A percentile compares a stretch with the other conserved stretches of the same genome.
Evolutionary conservation across 2,113 vertebrate genomes (phyloP).

Genomic region (Condylura cristata): DNA sequence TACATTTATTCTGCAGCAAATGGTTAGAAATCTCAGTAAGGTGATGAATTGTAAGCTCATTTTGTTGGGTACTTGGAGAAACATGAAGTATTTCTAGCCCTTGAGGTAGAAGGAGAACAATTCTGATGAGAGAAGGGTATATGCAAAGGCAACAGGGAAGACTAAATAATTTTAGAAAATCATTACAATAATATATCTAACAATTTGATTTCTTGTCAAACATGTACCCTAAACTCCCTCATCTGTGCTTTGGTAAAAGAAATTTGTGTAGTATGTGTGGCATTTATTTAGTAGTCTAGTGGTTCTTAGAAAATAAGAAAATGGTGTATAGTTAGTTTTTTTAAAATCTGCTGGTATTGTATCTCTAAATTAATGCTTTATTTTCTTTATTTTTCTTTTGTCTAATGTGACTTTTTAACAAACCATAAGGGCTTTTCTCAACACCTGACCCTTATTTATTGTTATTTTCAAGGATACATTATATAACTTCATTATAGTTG

Average conservation of each 20-base stretch:
- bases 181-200: neutral
- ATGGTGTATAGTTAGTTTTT: neutral
- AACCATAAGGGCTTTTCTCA: neutral
- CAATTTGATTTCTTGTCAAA: neutral
- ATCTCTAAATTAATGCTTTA: neutral
- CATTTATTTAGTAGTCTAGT: neutral
- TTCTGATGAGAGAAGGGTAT: neutral
- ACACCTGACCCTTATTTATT: neutral
- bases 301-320: neutral
- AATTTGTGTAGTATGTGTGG: neutral
- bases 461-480: neutral
- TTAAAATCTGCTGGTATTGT: neutral
- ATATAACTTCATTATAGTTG: neutral
- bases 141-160: neutral
- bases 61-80: neutral
- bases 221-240: neutral
- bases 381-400: neutral
- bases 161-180: neutral
- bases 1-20: conserved; percentile 17
- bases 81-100: conserved; percentile 10
- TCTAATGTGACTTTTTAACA: neutral
- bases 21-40: neutral
- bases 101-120: neutral
- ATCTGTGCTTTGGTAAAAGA: neutral
- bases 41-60: neutral